These are phyloP conservation scores for Petrolisthes cinctipes DNA, from an alignment of 2,888 invertebrate genomes.

Conservation along the genomic window DNA sequence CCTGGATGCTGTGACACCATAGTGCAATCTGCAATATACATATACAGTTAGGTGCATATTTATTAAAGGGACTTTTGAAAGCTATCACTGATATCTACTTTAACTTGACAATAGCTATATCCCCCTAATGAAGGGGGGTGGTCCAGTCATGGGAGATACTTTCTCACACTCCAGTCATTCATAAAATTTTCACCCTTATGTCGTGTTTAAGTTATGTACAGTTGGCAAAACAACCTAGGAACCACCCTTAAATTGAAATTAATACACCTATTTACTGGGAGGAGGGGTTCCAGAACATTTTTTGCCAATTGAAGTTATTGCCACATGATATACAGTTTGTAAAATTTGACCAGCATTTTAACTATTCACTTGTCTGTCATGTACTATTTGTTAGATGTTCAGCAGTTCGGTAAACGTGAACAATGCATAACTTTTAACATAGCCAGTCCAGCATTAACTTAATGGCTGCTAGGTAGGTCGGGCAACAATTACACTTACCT, in stretches of 20 bases:
- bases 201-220: too few species aligned
- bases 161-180: too few species aligned
- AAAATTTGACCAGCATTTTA: not conserved
- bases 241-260: too few species aligned
- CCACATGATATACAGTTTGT: not conserved
- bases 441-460: not conserved
- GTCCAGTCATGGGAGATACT: too few species aligned
- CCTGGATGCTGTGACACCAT: not conserved
- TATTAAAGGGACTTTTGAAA: not conserved
- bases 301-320: too few species aligned
- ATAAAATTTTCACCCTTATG: too few species aligned
- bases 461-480: too few species aligned
- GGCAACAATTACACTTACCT: not conserved
- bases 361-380: not conserved
- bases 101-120: too few species aligned
- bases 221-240: too few species aligned
- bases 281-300: too few species aligned
- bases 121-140: too few species aligned
- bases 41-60: not conserved
- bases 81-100: not conserved
- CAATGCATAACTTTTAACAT: not conserved
- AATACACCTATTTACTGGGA: too few species aligned
- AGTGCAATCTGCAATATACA: not conserved
- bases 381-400: not conserved
- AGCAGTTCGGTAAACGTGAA: not conserved